Evolutionary conservation across 2,797 vertebrate genomes (phyloP).

Genomic region (Gymnothorax reevesii): DNA sequence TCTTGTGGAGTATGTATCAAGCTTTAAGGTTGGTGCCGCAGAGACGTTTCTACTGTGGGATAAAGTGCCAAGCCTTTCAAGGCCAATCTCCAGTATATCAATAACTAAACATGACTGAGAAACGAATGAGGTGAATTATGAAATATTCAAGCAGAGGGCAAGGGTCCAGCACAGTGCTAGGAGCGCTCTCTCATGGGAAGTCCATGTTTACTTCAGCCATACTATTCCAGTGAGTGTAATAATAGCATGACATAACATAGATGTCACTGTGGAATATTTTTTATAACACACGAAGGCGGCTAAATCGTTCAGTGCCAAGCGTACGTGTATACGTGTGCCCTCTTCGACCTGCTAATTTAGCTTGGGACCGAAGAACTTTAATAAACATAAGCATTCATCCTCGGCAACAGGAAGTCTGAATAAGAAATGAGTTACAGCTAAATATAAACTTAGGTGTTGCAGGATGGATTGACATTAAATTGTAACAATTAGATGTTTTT

Average conservation of each 20-base stretch:
- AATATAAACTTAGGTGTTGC: constrained; percentile 14
- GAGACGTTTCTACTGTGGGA: background rate
- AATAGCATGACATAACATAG: constrained; percentile 2
- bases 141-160: constrained; percentile 8
- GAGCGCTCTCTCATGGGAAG: background rate
- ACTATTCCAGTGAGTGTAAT: background rate
- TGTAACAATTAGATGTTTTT: background rate
- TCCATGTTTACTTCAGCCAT: background rate
- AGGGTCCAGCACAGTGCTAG: background rate
- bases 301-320: constrained; percentile 8
- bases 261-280: background rate
- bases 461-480: background rate
- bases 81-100: background rate
- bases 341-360: background rate
- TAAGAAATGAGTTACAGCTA: background rate
- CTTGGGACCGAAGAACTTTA: background rate
- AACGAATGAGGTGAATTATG: background rate
- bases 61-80: background rate
- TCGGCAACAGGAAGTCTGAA: background rate
- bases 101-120: background rate
- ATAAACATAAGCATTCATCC: background rate
- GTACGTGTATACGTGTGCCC: background rate
- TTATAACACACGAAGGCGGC: background rate
- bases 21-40: background rate
- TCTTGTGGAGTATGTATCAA: too few relatives aligned